A percentile compares a stretch with the other conserved stretches of the same genome.
These are phyloP conservation scores for Leptatherina wallacei DNA, from an alignment of 2,797 vertebrate genomes.

Conservation along the genomic window DNA sequence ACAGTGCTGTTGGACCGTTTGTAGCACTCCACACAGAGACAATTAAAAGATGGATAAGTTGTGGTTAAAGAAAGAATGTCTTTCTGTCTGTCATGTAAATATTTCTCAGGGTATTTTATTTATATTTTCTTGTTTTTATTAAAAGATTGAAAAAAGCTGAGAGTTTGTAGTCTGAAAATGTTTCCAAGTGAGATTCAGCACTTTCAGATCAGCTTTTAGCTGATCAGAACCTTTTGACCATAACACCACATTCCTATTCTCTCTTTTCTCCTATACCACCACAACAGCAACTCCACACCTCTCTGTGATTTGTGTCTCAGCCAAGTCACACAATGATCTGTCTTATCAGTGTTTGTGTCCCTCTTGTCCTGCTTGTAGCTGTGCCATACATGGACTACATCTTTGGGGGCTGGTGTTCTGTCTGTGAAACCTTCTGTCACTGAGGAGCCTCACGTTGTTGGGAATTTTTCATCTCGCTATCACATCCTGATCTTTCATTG, in stretches of 20 bases:
- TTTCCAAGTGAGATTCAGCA: neutral
- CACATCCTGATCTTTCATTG: constrained; percentile 10
- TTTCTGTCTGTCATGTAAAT: constrained; percentile 38
- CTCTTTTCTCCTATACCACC: constrained; percentile 2
- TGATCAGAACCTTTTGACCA: constrained; percentile 16
- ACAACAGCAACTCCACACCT: constrained; percentile 37
- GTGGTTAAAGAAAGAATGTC: neutral
- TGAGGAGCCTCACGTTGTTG: constrained; percentile 9
- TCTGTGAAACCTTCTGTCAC: constrained; percentile 1
- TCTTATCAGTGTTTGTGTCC: constrained; percentile 46
- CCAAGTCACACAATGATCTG: constrained; percentile 29
- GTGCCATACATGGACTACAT: constrained; percentile 21
- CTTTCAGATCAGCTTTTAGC: constrained; percentile 6
- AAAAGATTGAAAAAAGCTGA: constrained; percentile 36
- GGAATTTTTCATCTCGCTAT: constrained; percentile 32
- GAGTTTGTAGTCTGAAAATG: neutral
- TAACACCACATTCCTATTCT: constrained; percentile 21
- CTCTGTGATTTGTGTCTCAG: neutral
- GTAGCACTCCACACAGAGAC: too few species aligned
- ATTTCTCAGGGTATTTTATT: constrained; percentile 58
- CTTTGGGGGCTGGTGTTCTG: constrained; percentile 7
- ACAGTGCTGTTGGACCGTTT: too few species aligned
- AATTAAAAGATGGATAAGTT: neutral
- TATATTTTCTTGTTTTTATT: constrained; percentile 60
- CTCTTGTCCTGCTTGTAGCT: constrained; percentile 27